A percentile compares a stretch with the other conserved stretches of the same genome.
These are phyloP conservation scores for Whitmania pigra DNA, from an alignment of 1,140 invertebrate genomes.

Conservation along the genomic window DNA sequence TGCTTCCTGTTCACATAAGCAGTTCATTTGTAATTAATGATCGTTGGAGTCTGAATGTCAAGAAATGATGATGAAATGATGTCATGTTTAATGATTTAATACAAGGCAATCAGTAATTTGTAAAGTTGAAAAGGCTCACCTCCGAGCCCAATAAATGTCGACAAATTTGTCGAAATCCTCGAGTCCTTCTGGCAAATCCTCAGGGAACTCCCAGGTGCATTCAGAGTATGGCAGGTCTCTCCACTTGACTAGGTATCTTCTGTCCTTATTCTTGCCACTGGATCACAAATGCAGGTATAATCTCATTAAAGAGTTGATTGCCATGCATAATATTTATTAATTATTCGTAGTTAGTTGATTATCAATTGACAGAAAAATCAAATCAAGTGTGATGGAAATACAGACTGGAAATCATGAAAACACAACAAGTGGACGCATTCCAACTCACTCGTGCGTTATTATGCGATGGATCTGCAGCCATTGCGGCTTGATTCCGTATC, in stretches of 20 bases:
- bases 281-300: neutral
- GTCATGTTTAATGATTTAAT: neutral
- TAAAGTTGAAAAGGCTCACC: conserved; percentile 26
- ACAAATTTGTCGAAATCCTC: conserved; percentile 32
- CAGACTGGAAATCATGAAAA: neutral
- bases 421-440: neutral
- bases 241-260: conserved; percentile 86
- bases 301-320: too few relatives aligned
- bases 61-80: neutral
- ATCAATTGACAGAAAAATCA: neutral
- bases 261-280: conserved; percentile 63
- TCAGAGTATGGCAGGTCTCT: conserved; percentile 82
- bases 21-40: neutral
- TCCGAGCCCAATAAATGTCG: conserved; percentile 69
- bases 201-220: conserved; percentile 77
- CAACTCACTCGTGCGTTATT: conserved; percentile 22
- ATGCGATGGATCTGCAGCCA: conserved; percentile 58
- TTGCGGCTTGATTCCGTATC: conserved; percentile 83
- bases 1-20: conserved; percentile 5
- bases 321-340: too few relatives aligned
- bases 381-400: too few relatives aligned
- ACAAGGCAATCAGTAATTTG: too few relatives aligned
- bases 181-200: conserved; percentile 31
- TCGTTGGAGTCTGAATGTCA: neutral
- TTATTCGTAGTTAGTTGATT: too few relatives aligned